phyloP scores from a whole-genome alignment of 2,113 vertebrate genomes.

The Alexandromys fortis region DNA sequence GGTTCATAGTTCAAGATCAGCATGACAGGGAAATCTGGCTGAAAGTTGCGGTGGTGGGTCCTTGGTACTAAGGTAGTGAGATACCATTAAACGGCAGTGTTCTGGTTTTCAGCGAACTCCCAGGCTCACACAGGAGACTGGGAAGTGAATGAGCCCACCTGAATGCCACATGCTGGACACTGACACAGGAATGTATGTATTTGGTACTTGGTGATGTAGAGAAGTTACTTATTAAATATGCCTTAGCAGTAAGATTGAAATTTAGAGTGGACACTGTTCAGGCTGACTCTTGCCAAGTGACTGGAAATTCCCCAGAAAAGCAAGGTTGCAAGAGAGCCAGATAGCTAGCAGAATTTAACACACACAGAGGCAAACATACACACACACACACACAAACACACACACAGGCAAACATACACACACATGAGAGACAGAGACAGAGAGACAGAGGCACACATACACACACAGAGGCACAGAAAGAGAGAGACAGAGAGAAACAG shows the following conservation, averaged over 20 bases:
- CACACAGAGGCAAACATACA: too few species aligned
- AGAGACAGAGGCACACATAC: too few species aligned
- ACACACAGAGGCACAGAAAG: too few species aligned
- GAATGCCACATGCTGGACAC: not conserved
- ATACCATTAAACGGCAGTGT: not conserved
- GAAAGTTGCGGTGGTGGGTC: accelerated
- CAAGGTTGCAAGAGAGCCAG: not conserved
- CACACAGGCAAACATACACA: too few species aligned
- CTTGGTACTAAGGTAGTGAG: not conserved
- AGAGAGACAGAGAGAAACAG: too few species aligned
- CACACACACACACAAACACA: too few species aligned
- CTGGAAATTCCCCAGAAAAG: not conserved
- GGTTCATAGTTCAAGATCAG: not conserved
- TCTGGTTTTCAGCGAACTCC: not conserved
- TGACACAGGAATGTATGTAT: not conserved
- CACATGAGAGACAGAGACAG: too few species aligned
- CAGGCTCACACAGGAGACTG: not conserved
- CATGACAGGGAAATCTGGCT: not conserved
- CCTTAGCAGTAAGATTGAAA: not conserved
- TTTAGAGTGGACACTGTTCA: not conserved
- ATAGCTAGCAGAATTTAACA: not conserved
- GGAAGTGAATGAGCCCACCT: not conserved
- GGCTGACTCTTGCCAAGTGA: not conserved
- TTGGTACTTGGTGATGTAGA: not conserved
- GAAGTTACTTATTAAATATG: not conserved